phyloP scores from a whole-genome alignment of 2,113 vertebrate species.

The Todiramphus chloris region DNA sequence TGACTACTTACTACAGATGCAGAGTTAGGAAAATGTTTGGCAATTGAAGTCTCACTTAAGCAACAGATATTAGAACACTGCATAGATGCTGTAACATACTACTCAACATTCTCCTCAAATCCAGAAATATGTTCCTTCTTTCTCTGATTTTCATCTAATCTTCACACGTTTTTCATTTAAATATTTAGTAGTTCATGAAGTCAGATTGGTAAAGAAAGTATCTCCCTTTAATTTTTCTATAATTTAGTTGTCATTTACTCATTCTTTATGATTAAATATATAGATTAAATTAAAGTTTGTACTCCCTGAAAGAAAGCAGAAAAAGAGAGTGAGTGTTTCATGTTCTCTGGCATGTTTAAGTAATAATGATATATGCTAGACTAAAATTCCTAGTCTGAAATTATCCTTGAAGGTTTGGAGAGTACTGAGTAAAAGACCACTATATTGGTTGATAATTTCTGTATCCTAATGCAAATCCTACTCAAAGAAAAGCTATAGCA shows the following conservation, averaged over 20 bases:
- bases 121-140: neutral
- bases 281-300: neutral
- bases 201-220: neutral
- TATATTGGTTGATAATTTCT: neutral
- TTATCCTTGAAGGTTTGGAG: neutral
- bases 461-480: neutral
- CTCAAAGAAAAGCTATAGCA: neutral
- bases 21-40: constrained; percentile 52
- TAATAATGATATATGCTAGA: neutral
- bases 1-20: constrained; percentile 63
- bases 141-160: neutral
- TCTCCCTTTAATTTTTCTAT: neutral
- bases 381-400: neutral
- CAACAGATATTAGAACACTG: constrained; percentile 3
- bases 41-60: constrained; percentile 36
- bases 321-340: neutral
- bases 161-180: neutral
- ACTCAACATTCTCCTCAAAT: neutral
- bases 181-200: neutral
- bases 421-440: neutral
- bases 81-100: neutral
- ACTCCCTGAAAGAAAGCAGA: neutral
- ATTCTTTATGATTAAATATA: neutral
- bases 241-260: neutral
- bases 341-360: neutral